These are phyloP conservation scores for Rhyzopertha dominica DNA, from an alignment of 1,140 invertebrate species.

Conservation along the genomic window DNA sequence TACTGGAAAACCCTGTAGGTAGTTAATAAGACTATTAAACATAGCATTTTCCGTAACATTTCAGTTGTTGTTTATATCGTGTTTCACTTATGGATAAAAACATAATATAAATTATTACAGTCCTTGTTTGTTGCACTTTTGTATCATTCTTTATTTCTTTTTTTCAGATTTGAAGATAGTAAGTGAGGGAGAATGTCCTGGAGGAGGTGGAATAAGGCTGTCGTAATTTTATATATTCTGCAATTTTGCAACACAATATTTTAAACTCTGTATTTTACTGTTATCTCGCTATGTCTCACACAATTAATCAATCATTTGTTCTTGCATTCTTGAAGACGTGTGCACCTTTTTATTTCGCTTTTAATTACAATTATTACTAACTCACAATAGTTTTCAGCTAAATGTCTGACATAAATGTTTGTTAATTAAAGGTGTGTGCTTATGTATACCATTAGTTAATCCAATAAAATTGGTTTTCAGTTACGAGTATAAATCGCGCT, in stretches of 20 bases:
- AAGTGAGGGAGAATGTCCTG: conserved; percentile 51
- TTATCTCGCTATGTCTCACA: too few relatives aligned
- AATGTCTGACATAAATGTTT: not conserved
- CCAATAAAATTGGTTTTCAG: too few relatives aligned
- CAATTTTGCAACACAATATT: not conserved
- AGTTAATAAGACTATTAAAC: too few relatives aligned
- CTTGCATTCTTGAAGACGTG: not conserved
- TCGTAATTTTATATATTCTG: conserved; percentile 49
- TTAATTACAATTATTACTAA: not conserved
- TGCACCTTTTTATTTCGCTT: not conserved
- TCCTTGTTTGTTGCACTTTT: too few relatives aligned
- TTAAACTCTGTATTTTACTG: too few relatives aligned
- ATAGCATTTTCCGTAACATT: too few relatives aligned
- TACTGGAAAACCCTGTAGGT: too few relatives aligned
- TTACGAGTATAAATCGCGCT: too few relatives aligned
- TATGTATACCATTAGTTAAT: too few relatives aligned
- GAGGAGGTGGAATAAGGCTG: conserved; percentile 51
- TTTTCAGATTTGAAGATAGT: conserved; percentile 48
- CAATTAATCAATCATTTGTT: not conserved
- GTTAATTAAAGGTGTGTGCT: conserved; percentile 17
- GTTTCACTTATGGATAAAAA: too few relatives aligned
- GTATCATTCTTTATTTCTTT: conserved; percentile 19
- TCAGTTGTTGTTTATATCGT: too few relatives aligned
- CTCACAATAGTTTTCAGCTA: not conserved
- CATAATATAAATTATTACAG: too few relatives aligned